Base-by-base conservation (phyloP, 2,888 invertebrate species). In the Copidosoma aretas region DNA sequence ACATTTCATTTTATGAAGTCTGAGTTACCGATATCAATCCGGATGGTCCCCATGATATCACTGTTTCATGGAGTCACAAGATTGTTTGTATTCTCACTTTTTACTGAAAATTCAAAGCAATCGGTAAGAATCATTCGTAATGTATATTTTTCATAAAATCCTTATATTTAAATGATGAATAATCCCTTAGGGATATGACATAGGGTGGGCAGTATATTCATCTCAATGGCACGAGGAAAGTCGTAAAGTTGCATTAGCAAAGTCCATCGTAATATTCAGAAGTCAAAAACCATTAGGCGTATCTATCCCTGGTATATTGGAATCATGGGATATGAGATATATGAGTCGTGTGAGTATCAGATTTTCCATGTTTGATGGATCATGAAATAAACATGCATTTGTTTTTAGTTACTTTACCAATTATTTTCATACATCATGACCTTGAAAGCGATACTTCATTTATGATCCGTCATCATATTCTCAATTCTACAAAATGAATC, bases 391-490 rank as follows among this genome's bases (percentile, higher is more conserved):
- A 32, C 32, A 32, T 32, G 8, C 8, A 32, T 32, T 0, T 39
- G 49, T 24, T 58, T 51, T 64, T 22, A 58, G 64, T 58, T 58
- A 51, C 14, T 64, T 12, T 57, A 52, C n/a, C 1, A 39, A 2
- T 22, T 52, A 10, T 51, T 58, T 51, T 51, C 58, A 15, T 52
- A 64, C 14, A 32, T 64, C 0, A 52, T 52, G 51, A 24, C 64
- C 22, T 8, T 64, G 3, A 25, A 39, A 24, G 41, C 51, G 21
- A n/a, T 58, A 22, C 17, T 39, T 10, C 46, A 19, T 32, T 32
- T 32, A 32, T 32, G 32, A 32, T 32, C 4, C 32, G 8, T 32
- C 32, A 32, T 32, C 8, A 3, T 5, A 32, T 5, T 3, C 4
- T 8, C 32, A 32, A 32, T 32, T 32, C 8, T 32, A 32, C 32